Evolutionary conservation across 2,888 invertebrate genomes (phyloP).

Genomic region (Pammene fasciana): DNA sequence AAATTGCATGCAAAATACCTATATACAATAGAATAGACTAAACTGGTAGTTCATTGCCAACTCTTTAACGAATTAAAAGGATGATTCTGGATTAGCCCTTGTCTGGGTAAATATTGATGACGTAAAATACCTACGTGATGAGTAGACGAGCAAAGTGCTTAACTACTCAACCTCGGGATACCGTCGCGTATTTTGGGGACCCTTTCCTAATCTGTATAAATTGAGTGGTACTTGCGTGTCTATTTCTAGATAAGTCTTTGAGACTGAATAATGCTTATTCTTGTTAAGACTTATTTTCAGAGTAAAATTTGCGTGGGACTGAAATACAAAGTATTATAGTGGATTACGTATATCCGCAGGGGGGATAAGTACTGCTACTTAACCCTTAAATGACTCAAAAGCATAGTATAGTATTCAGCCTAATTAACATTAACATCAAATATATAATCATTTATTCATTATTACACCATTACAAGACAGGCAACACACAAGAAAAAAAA

Average conservation of each 20-base stretch:
- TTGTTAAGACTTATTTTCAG: conserved; percentile 12
- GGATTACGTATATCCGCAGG: too few species aligned
- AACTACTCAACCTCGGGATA: background rate
- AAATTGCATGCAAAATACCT: too few species aligned
- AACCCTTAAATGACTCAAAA: too few species aligned
- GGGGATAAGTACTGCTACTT: too few species aligned
- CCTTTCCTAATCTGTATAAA: background rate
- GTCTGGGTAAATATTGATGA: background rate
- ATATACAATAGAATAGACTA: too few species aligned
- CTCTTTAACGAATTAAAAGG: background rate
- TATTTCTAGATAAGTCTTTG: background rate
- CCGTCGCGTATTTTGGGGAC: conserved; percentile 2
- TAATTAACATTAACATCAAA: too few species aligned
- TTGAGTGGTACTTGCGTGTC: background rate
- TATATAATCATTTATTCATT: too few species aligned
- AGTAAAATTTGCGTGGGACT: conserved; percentile 3
- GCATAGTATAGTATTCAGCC: too few species aligned
- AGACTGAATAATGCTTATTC: background rate
- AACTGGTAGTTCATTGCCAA: background rate
- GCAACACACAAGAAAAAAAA: too few species aligned
- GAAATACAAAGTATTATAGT: background rate
- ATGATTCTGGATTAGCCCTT: background rate
- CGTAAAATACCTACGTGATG: background rate
- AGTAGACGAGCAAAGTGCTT: background rate
- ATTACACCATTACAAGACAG: too few species aligned